phyloP scores from a whole-genome alignment of 2,888 invertebrate species.

The Conchocele bisecta region DNA sequence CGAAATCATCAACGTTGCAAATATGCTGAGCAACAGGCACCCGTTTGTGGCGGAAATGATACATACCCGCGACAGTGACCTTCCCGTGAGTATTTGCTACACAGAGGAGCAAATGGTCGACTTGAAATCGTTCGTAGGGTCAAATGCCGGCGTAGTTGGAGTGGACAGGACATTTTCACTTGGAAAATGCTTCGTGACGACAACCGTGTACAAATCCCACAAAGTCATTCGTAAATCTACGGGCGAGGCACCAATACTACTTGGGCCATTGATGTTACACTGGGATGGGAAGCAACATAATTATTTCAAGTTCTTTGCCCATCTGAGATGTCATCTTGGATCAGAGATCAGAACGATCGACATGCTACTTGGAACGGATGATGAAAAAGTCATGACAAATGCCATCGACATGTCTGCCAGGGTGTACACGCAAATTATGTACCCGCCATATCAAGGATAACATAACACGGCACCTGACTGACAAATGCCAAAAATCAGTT shows the following conservation, averaged over 20 bases:
- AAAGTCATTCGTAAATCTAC: neutral
- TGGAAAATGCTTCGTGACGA: slow-evolving; percentile 14
- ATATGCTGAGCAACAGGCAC: neutral
- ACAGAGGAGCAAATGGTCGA: slow-evolving; percentile 10
- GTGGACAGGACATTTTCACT: slow-evolving; percentile 5
- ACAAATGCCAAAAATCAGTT: slow-evolving; percentile 11
- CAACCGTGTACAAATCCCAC: slow-evolving; percentile 14
- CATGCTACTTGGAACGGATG: slow-evolving; percentile 12
- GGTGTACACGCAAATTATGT: neutral
- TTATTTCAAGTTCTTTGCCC: slow-evolving; percentile 8
- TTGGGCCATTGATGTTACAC: slow-evolving; percentile 20
- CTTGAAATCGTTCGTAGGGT: neutral
- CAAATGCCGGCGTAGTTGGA: slow-evolving; percentile 2
- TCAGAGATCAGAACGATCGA: neutral
- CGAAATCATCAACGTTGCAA: slow-evolving; percentile 1
- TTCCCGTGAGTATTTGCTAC: neutral
- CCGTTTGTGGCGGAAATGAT: neutral
- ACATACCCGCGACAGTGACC: neutral
- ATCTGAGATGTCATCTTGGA: slow-evolving; percentile 1
- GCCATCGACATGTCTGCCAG: slow-evolving; percentile 10
- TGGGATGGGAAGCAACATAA: slow-evolving; percentile 18
- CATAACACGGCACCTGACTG: slow-evolving; percentile 6
- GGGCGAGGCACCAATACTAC: slow-evolving; percentile 17
- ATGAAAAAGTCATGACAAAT: slow-evolving; percentile 19
- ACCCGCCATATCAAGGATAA: slow-evolving; percentile 15